Percentiles rank a stretch among this genome's conserved stretches.
Evolutionary conservation across 2,888 invertebrate genomes (phyloP).

Genomic region (Exocentrus adspersus): DNA sequence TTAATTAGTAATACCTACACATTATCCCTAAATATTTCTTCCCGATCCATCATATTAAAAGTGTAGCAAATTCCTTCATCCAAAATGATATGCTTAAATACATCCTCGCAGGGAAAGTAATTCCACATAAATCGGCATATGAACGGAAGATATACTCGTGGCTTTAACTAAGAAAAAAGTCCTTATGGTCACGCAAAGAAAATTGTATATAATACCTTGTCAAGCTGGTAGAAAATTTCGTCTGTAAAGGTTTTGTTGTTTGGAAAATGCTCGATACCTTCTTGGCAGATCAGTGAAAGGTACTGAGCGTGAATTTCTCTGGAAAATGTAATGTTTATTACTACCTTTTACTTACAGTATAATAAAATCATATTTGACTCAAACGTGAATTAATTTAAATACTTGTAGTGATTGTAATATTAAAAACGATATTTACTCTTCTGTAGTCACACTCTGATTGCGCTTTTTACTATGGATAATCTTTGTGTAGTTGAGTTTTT

Average conservation of each 20-base stretch:
- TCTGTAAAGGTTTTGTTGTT: conserved; percentile 66
- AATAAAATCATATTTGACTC: no score
- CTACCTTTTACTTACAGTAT: no score
- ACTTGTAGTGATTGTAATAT: no score
- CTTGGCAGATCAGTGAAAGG: conserved; percentile 68
- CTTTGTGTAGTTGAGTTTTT: conserved; percentile 71
- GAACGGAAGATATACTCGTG: background rate
- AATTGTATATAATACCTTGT: conserved; percentile 27
- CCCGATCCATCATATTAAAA: conserved; percentile 72
- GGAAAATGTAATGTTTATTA: conserved; percentile 39
- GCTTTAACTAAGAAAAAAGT: background rate
- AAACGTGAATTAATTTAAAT: no score
- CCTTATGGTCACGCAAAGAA: background rate
- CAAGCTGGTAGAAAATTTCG: conserved; percentile 38
- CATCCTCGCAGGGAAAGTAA: conserved; percentile 62
- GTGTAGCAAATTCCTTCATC: conserved; percentile 79
- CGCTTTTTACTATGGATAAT: conserved; percentile 60
- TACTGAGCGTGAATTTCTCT: conserved; percentile 66
- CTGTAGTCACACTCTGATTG: conserved; percentile 61
- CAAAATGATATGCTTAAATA: conserved; percentile 73
- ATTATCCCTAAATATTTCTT: conserved; percentile 68
- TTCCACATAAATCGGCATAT: conserved; percentile 43
- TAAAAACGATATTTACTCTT: conserved; percentile 64
- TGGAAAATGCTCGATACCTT: conserved; percentile 64
- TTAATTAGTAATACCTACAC: conserved; percentile 61